Percentiles rank a stretch among this genome's conserved stretches.
phyloP scores from a whole-genome alignment of 2,888 invertebrate genomes.

The Mesorhabditis spiculigera region DNA sequence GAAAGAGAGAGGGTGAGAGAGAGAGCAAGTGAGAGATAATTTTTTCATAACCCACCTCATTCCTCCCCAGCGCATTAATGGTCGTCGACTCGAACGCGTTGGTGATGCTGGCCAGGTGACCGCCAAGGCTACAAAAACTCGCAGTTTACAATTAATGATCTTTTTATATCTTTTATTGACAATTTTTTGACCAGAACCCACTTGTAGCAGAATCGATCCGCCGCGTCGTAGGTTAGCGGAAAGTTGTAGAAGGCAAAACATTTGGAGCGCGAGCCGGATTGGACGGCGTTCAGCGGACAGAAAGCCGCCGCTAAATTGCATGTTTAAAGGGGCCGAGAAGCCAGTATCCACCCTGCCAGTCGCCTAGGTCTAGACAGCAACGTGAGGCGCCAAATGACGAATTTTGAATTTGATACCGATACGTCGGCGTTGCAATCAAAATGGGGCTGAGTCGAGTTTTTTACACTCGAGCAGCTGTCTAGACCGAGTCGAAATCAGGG shows the following conservation, averaged over 20 bases:
- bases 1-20: neutral
- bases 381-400: too few relatives aligned
- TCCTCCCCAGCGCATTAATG: neutral
- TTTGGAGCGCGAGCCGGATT: neutral
- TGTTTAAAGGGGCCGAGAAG: too few relatives aligned
- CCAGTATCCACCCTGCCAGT: too few relatives aligned
- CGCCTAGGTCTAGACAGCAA: too few relatives aligned
- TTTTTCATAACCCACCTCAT: neutral
- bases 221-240: neutral
- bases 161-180: too few relatives aligned
- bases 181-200: neutral
- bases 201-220: neutral
- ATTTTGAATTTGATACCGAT: too few relatives aligned
- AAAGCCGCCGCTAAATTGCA: neutral
- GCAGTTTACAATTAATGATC: too few relatives aligned
- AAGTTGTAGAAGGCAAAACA: neutral
- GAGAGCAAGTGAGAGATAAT: neutral
- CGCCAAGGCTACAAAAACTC: neutral
- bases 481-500: too few relatives aligned
- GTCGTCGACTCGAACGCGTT: conserved; percentile 1
- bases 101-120: neutral
- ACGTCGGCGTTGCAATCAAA: too few relatives aligned
- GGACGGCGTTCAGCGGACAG: neutral
- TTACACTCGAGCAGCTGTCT: too few relatives aligned
- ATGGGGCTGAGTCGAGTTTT: too few relatives aligned